Conservation (phyloP, 2,888 invertebrate species). For the Alloplasta piceator region DNA sequence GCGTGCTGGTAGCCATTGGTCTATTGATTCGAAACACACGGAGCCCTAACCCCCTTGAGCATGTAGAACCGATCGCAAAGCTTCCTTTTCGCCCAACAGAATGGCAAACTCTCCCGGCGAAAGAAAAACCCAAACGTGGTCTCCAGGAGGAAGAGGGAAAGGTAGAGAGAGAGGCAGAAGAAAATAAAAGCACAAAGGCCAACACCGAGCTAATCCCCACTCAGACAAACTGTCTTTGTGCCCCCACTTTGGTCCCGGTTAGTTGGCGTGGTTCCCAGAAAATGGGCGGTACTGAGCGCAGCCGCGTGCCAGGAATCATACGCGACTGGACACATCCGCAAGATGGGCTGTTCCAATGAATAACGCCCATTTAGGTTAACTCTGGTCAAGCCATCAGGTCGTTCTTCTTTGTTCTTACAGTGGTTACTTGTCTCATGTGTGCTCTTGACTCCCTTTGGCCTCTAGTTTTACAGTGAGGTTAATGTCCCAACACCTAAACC, state of each 20-base stretch:
- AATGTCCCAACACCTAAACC: too few relatives aligned
- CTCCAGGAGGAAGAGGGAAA: background rate
- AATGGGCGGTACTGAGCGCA: slow-evolving; percentile 46
- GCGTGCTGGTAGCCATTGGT: slow-evolving; percentile 80
- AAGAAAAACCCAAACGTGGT: background rate
- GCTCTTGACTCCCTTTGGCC: too few relatives aligned
- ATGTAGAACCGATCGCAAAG: slow-evolving; percentile 17
- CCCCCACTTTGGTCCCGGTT: slow-evolving; percentile 5
- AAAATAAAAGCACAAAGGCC: background rate
- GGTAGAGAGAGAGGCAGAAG: slow-evolving; percentile 3
- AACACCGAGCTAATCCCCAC: slow-evolving; percentile 12
- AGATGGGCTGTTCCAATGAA: slow-evolving; percentile 7
- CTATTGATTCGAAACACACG: slow-evolving; percentile 77
- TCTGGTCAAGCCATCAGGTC: slow-evolving; percentile 30
- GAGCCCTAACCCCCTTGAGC: slow-evolving; percentile 7
- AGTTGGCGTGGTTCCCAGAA: slow-evolving; percentile 13
- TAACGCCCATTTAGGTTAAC: slow-evolving; percentile 40
- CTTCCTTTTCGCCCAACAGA: background rate
- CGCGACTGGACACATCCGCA: slow-evolving; percentile 55
- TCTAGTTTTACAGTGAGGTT: too few relatives aligned
- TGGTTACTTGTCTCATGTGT: too few relatives aligned
- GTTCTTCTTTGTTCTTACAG: slow-evolving; percentile 7
- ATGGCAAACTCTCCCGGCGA: slow-evolving; percentile 22
- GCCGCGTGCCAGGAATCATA: slow-evolving; percentile 44
- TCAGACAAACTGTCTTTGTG: background rate